phyloP scores from a whole-genome alignment of 2,888 invertebrate species.

The Seira ritae region DNA sequence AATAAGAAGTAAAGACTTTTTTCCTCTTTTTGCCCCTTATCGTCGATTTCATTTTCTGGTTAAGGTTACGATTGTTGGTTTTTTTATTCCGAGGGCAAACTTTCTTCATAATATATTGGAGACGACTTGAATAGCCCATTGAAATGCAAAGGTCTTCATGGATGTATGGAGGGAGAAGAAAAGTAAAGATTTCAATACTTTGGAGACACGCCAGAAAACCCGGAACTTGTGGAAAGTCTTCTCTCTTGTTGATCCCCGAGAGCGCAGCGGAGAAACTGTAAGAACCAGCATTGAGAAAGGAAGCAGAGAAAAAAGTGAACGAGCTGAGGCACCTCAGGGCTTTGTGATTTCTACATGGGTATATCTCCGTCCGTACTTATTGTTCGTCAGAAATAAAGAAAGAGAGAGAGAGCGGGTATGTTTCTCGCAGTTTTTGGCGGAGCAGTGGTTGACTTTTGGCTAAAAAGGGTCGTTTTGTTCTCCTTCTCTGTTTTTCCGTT shows the following conservation, averaged over 20 bases:
- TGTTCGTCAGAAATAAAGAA: slow-evolving; percentile 7
- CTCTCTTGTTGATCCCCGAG: slow-evolving; percentile 66
- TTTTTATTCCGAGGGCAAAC: slow-evolving; percentile 49
- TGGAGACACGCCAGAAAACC: slow-evolving; percentile 67
- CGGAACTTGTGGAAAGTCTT: slow-evolving; percentile 67
- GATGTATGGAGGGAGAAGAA: slow-evolving; percentile 41
- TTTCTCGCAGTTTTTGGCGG: slow-evolving; percentile 10
- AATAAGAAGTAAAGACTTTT: not conserved
- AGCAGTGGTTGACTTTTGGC: slow-evolving; percentile 58
- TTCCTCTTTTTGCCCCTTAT: not conserved
- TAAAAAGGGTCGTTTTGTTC: slow-evolving; percentile 55
- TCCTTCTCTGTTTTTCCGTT: slow-evolving; percentile 41
- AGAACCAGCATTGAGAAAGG: slow-evolving; percentile 9
- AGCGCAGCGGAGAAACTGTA: slow-evolving; percentile 29
- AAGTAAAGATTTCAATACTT: slow-evolving; percentile 61
- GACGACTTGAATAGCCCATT: slow-evolving; percentile 63
- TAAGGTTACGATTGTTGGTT: slow-evolving; percentile 63
- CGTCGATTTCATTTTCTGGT: slow-evolving; percentile 29
- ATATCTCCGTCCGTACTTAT: slow-evolving; percentile 26
- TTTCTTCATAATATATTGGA: slow-evolving; percentile 62
- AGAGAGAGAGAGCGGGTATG: slow-evolving; percentile 12
- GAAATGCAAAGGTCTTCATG: slow-evolving; percentile 62
- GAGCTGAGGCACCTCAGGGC: slow-evolving; percentile 61
- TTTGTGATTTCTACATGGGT: slow-evolving; percentile 53
- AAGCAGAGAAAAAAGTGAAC: slow-evolving; percentile 52